Percentiles rank a stretch among this genome's conserved stretches.
These are phyloP conservation scores for Philaenus spumarius DNA, from an alignment of 1,140 invertebrate species.

Conservation along the genomic window DNA sequence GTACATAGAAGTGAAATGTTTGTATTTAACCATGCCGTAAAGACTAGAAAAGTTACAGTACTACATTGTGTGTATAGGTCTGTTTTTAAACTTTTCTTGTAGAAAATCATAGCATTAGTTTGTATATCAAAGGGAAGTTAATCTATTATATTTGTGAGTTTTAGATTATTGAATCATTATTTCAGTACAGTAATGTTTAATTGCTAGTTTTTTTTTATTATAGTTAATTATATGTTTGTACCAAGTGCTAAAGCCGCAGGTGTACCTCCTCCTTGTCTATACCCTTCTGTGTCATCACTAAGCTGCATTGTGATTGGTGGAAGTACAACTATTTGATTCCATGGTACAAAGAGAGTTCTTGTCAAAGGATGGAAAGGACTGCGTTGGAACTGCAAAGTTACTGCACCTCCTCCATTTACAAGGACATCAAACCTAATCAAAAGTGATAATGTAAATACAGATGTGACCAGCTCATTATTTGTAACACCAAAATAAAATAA, in stretches of 20 bases:
- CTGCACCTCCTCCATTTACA: slow-evolving; percentile 97
- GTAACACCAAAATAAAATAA: too few species aligned
- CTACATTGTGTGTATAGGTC: too few species aligned
- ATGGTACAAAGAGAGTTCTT: slow-evolving; percentile 85
- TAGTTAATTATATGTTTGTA: slow-evolving; percentile 5
- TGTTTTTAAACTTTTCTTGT: too few species aligned
- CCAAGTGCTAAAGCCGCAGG: slow-evolving; percentile 24
- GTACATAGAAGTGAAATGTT: too few species aligned
- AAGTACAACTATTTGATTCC: slow-evolving; percentile 92
- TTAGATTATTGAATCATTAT: neutral
- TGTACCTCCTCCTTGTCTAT: slow-evolving; percentile 2
- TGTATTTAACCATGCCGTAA: too few species aligned
- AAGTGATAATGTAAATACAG: neutral
- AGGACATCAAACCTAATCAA: slow-evolving; percentile 89
- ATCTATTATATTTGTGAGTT: neutral
- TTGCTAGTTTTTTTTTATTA: neutral
- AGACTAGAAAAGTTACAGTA: too few species aligned
- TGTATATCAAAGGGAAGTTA: too few species aligned
- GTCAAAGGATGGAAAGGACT: slow-evolving; percentile 83
- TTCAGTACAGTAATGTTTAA: neutral
- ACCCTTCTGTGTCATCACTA: slow-evolving; percentile 52
- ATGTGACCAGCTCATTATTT: too few species aligned
- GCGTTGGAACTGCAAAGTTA: slow-evolving; percentile 91
- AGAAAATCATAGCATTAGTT: too few species aligned
- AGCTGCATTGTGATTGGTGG: slow-evolving; percentile 80